Percentiles rank a stretch among this genome's conserved stretches.
Evolutionary conservation across 2,888 invertebrate species (phyloP).

Genomic region (Synanthedon formicaeformis): DNA sequence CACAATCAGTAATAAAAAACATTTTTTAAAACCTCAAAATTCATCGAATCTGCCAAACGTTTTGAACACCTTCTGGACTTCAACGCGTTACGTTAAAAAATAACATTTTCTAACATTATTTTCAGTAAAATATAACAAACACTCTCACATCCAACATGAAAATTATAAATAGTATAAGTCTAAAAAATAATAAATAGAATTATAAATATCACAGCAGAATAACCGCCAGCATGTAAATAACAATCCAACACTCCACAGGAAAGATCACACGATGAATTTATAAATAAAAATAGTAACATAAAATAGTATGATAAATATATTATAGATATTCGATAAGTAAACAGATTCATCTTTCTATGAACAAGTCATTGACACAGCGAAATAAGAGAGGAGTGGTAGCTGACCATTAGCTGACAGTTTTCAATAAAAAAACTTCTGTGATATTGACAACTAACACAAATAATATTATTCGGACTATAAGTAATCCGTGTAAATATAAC

Average conservation of each 20-base stretch:
- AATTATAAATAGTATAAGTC: slow-evolving; percentile 55
- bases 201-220: slow-evolving; percentile 68
- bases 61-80: slow-evolving; percentile 64
- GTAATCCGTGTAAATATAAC: slow-evolving; percentile 10
- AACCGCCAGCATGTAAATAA: slow-evolving; percentile 52
- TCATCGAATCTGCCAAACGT: slow-evolving; percentile 37
- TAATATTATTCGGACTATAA: background rate
- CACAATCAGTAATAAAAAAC: slow-evolving; percentile 19
- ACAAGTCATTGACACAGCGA: background rate
- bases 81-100: slow-evolving; percentile 42
- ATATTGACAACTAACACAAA: slow-evolving; percentile 55
- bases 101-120: slow-evolving; percentile 47
- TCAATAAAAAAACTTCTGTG: slow-evolving; percentile 55
- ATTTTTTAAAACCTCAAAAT: slow-evolving; percentile 36
- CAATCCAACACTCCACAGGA: slow-evolving; percentile 7
- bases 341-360: background rate
- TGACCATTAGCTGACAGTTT: slow-evolving; percentile 56
- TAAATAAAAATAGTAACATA: background rate
- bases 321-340: background rate
- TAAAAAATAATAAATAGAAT: slow-evolving; percentile 62
- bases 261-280: background rate
- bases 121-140: slow-evolving; percentile 47
- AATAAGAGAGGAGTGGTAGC: slow-evolving; percentile 14
- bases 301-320: background rate
- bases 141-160: slow-evolving; percentile 45